Base-by-base conservation (phyloP, 2,113 vertebrate species). In the Cololabis saira region DNA sequence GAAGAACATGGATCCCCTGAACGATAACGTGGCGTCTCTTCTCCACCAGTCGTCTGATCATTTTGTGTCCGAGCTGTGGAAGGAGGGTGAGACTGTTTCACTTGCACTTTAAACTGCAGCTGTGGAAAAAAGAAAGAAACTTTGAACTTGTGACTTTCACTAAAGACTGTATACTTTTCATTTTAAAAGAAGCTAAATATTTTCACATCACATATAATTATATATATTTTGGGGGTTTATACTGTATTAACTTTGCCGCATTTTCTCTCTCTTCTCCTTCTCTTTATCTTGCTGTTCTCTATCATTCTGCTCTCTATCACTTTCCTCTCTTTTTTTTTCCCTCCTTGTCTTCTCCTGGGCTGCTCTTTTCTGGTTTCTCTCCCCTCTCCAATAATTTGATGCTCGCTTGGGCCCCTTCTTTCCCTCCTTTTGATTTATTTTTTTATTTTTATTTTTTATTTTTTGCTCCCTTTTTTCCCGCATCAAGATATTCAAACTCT, bases 1-100 rank as follows among this genome's bases (percentile, higher is more conserved):
- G 86, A 97, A 97, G 85, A 97, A 96, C 86, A 97, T 96, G 96
- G 95, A 96, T 74, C 96, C 96, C 0, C 70, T 97, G 60, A 96
- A 97, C 5, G 95, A 97, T 87, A 97, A 88, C 0, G 95, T 97
- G 4, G 95, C 95, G 0, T 93, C 95, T 50, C 90, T 97, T 30
- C 92, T 97, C 12, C 95, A 97, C 77, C 95, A 96, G 86, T 96
- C 95, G 2, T 93, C 95, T 0, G 95, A 96, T 80, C 91, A 91
- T 68, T 94, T 96, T 58, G 95, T 96, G 0, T 94, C 94, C 1
- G 96, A 97, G 83, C 94, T 97, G 59, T 97, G 96, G 96, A 96
- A 95, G 81, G 96, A 97, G n/a, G 96, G 96, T 97, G 78, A 93
- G 94, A 33, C 41, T 51, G 9, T 22, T 51, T 45, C 1, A 19